phyloP scores from a whole-genome alignment of 2,797 vertebrate species.

The Spinus pinus region DNA sequence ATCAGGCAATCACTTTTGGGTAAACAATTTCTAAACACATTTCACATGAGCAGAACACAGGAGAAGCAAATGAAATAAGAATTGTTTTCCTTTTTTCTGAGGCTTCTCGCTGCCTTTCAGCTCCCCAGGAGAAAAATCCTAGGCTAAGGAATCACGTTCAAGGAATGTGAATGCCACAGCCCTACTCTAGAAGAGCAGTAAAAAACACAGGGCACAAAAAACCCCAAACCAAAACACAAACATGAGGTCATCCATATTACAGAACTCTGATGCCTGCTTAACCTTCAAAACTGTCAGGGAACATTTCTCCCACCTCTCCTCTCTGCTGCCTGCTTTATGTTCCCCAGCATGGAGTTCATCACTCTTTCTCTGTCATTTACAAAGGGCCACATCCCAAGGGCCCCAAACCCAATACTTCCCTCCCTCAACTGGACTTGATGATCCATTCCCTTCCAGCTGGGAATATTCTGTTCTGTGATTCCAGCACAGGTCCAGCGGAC shows the following conservation, averaged over 20 bases:
- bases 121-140: no score
- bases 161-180: no score
- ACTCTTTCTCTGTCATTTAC: background rate
- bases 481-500: fast-evolving
- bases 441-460: background rate
- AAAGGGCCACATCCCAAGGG: background rate
- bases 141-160: no score
- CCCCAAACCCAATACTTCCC: background rate
- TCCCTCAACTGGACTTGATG: background rate
- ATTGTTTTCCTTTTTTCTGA: no score
- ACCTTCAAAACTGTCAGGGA: background rate
- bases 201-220: background rate
- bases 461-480: background rate
- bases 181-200: background rate
- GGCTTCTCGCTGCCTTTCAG: no score
- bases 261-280: background rate
- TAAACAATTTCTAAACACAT: no score
- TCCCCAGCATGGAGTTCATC: background rate
- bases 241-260: background rate
- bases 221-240: background rate
- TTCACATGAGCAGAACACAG: no score
- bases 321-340: background rate
- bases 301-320: background rate
- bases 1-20: no score
- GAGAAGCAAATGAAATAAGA: no score